Evolutionary conservation across 2,888 invertebrate species (phyloP), one percentile per base, ranked within the genome.

Genomic region (Stenichneumon culpator): DNA sequence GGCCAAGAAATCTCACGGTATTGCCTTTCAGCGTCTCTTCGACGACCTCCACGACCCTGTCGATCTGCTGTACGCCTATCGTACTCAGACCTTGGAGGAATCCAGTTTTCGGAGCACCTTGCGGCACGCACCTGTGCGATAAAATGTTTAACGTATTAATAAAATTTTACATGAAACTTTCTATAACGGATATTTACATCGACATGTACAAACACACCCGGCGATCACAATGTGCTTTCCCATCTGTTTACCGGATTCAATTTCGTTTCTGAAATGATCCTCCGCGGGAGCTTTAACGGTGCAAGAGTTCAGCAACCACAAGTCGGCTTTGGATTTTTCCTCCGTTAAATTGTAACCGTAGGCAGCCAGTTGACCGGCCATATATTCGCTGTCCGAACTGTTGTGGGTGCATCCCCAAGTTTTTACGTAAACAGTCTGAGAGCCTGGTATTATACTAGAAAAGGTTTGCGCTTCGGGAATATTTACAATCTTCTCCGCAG

Each of bases 351-450:
- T 96, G 93, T 99, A 99, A 0, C 99, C 99, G 90, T 97, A 97
- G 0, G 97, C 96, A 0, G 98, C 97, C 81, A 99, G 94, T 89
- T 99, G 97, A 0, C 99, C 99, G 0, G 99, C 98, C 99, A 99
- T 99, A 93, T 99, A 99, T 95, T 99, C 99, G 0, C 98, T 97
- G 94, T 99, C 99, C 0, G 99, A 99, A 93, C 97, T 99, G 94
- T 99, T 99, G 94, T 99, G 99, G 0, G 99, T 97, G 94, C 99
- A 99, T 4, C 99, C 99, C 99, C 99, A 99, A 81, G 99, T 99
- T 94, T 98, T 98, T 1, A 99, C 96, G 65, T 90, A 93, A 75
- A 93, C 90, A 0, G 88, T 91, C 86, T 95, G 95, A 0, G 97
- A 97, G 0, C 98, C 98, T 92, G 95, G 95, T 89, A 96, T 94